Evolutionary conservation across 2,888 invertebrate species (phyloP).

Genomic region (Ornithoptera alexandrae): DNA sequence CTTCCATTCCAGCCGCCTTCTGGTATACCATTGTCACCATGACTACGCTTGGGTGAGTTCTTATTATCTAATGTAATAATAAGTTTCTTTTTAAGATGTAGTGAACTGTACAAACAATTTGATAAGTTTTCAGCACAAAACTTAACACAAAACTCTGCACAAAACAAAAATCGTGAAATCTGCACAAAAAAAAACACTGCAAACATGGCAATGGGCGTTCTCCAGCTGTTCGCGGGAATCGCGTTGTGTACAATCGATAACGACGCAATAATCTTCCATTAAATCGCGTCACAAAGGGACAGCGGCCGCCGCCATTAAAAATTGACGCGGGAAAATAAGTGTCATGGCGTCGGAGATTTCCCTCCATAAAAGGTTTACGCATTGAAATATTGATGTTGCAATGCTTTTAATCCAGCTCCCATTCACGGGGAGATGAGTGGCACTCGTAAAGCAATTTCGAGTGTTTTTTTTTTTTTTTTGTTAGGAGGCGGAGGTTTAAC

Average conservation of each 20-base stretch:
- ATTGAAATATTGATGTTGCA: constrained; percentile 52
- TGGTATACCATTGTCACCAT: constrained; percentile 99
- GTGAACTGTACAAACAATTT: too few species aligned
- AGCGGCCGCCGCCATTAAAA: constrained; percentile 72
- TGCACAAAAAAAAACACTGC: too few species aligned
- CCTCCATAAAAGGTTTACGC: constrained; percentile 57
- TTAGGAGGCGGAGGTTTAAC: constrained; percentile 21
- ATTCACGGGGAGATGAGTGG: constrained; percentile 40
- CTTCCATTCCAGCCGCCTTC: constrained; percentile 99
- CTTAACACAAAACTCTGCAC: too few species aligned
- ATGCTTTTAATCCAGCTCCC: constrained; percentile 42
- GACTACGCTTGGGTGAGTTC: constrained; percentile 98
- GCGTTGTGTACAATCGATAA: constrained; percentile 7
- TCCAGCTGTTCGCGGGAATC: too few species aligned
- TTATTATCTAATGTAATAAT: neutral
- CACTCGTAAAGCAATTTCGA: constrained; percentile 42
- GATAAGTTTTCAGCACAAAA: too few species aligned
- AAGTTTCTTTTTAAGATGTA: too few species aligned
- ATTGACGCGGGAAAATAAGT: constrained; percentile 65
- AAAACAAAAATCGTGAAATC: too few species aligned
- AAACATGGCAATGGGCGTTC: too few species aligned
- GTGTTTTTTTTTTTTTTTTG: constrained; percentile 27
- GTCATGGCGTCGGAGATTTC: constrained; percentile 64
- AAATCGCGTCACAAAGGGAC: constrained; percentile 43
- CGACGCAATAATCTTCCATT: constrained; percentile 5